Base-by-base conservation (phyloP, 2,888 invertebrate genomes). In the Hofmannophila pseudospretella region DNA sequence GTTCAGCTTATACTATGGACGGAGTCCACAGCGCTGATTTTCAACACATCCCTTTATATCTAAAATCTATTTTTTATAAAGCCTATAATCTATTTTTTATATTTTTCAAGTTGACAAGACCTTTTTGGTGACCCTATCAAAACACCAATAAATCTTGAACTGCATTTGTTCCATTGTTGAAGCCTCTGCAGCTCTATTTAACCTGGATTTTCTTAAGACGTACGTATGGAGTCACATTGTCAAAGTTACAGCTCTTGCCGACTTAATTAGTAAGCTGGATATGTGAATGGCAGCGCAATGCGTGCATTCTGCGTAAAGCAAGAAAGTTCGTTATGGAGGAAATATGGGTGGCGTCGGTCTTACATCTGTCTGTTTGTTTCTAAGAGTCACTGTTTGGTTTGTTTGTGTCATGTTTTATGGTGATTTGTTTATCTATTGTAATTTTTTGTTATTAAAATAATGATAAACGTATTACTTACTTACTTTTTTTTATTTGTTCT, bases 261-360 rank as follows among this genome's bases (percentile, higher is more conserved):
- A 84, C 85, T 85, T 85, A 85, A 85, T 85, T 85, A 85, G 84
- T 81, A 74, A 80, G 74, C 67, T 80, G 79, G 84, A 84, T 85
- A 85, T 82, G 84, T 84, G 85, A 85, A 79, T 84, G 85, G 82
- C 85, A 85, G 79, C 62, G 72, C 80, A 85, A 85, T 85, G 85
- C 79, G 58, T 68, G 64, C 65, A 67, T 69, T 68, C 66, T 67
- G 56, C 60, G 72, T 74, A 78, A 75, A 77, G 74, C 66, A 67
- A 71, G 58, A 73, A 75, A 74, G 71, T 71, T 84, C 84, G 79
- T 82, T 85, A 84, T 81, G 70, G 67, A 73, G 76, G 67, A 84
- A 77, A 78, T 82, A 84, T 77, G 79, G 77, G 64, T 68, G 75
- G 68, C 70, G 64, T 65, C 55, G 60, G 55, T 50, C 45, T 22